Evolutionary conservation across 2,113 vertebrate species (phyloP).

Genomic region (Nematolebias whitei): DNA sequence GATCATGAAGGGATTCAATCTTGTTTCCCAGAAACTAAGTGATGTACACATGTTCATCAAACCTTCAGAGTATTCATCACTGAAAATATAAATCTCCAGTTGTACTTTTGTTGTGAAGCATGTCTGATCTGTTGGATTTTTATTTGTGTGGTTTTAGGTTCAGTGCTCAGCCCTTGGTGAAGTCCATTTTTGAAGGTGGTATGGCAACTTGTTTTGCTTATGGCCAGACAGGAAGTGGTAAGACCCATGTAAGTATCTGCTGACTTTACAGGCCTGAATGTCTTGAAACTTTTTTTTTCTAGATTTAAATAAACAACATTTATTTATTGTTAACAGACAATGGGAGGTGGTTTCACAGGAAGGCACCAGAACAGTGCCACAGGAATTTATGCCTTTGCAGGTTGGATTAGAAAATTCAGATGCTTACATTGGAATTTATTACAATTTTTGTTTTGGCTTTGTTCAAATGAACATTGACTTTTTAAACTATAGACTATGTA

Average conservation of each 20-base stretch:
- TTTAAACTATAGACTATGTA: too few species aligned
- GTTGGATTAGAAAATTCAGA: conserved; percentile 72
- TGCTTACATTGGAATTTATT: background rate
- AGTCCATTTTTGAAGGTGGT: conserved; percentile 91
- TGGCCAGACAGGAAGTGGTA: conserved; percentile 97
- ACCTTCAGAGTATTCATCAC: too few species aligned
- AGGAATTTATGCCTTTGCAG: conserved; percentile 94
- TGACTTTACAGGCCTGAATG: background rate
- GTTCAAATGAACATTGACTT: too few species aligned
- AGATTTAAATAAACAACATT: background rate
- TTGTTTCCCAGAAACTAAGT: too few species aligned
- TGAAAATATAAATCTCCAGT: background rate
- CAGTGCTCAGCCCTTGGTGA: conserved; percentile 91
- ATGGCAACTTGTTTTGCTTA: conserved; percentile 97
- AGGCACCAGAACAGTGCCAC: conserved; percentile 87
- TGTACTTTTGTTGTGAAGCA: background rate
- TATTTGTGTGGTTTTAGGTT: conserved; percentile 79
- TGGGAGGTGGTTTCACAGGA: conserved; percentile 93
- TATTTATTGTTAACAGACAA: conserved; percentile 81
- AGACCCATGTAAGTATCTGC: conserved; percentile 89
- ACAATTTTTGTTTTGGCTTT: too few species aligned
- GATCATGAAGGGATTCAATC: too few species aligned
- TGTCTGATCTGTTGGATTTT: background rate
- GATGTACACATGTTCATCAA: too few species aligned
- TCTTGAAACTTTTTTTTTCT: conserved; percentile 5